Conservation (phyloP, 2,113 vertebrate species). For the Isichthys henryi region DNA sequence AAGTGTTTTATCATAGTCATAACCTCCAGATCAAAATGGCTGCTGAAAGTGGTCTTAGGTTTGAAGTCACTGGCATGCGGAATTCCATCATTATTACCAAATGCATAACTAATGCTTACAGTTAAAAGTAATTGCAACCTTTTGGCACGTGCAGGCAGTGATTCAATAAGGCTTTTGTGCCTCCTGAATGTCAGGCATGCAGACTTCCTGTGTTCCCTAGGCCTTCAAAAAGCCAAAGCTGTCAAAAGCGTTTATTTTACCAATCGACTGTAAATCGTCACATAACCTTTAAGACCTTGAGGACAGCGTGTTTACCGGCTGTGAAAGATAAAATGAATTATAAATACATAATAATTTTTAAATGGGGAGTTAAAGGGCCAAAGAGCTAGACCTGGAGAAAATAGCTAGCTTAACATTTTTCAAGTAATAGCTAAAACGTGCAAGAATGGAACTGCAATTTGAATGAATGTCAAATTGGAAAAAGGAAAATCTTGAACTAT, state of each 20-base stretch:
- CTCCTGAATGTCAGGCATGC: background rate
- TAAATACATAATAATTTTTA: conserved; percentile 12
- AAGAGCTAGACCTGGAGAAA: background rate
- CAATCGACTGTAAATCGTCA: conserved; percentile 2
- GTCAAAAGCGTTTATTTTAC: conserved; percentile 10
- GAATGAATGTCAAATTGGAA: background rate
- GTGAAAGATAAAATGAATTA: conserved; percentile 11
- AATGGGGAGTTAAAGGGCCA: background rate
- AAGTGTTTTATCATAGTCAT: background rate
- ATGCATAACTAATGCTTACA: background rate
- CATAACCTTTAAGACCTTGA: background rate
- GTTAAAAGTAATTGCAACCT: background rate
- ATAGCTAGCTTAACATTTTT: conserved; percentile 9
- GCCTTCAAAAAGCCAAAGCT: background rate
- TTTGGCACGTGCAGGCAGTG: background rate
- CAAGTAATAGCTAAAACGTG: conserved; percentile 10
- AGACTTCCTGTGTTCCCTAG: background rate
- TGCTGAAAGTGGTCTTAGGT: background rate
- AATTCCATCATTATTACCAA: background rate
- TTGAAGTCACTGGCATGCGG: background rate
- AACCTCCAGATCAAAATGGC: background rate
- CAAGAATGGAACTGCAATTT: background rate
- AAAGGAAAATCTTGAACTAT: background rate
- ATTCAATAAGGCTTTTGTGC: conserved; percentile 3
- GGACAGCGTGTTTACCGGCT: background rate